Evolutionary conservation across 2,888 invertebrate species (phyloP).

Genomic region (Tetragonisca angustula): DNA sequence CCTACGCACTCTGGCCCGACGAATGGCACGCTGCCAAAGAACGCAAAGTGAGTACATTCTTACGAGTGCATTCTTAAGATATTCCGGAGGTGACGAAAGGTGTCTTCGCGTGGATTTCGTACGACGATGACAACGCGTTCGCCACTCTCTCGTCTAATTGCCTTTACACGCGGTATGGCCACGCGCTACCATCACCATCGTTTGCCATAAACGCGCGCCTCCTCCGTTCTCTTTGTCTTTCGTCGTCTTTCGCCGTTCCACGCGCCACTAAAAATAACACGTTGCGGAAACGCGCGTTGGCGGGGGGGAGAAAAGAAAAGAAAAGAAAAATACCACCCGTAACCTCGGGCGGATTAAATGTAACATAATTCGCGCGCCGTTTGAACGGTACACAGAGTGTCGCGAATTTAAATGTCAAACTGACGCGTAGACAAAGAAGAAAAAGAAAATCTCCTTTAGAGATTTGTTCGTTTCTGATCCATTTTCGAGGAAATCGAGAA

Average conservation of each 20-base stretch:
- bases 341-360: conserved; percentile 1
- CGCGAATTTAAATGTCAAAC: too few species aligned
- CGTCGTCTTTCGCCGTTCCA: background rate
- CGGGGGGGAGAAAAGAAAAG: too few species aligned
- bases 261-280: conserved; percentile 28
- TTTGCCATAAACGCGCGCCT: conserved; percentile 25
- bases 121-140: conserved; percentile 1
- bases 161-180: background rate
- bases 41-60: conserved; percentile 92
- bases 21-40: conserved; percentile 89
- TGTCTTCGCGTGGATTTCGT: conserved; percentile 12
- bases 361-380: conserved; percentile 22
- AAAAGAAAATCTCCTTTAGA: too few species aligned
- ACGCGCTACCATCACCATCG: background rate
- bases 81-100: conserved; percentile 14
- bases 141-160: conserved; percentile 32
- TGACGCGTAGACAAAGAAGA: too few species aligned
- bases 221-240: conserved; percentile 6
- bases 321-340: background rate
- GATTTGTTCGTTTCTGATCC: too few species aligned
- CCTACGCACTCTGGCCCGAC: conserved; percentile 85
- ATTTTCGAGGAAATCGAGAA: too few species aligned
- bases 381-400: background rate
- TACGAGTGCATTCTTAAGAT: conserved; percentile 56
- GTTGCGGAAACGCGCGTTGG: conserved; percentile 6